These are phyloP conservation scores for Panurus biarmicus DNA, from an alignment of 2,113 vertebrate species.

Conservation along the genomic window DNA sequence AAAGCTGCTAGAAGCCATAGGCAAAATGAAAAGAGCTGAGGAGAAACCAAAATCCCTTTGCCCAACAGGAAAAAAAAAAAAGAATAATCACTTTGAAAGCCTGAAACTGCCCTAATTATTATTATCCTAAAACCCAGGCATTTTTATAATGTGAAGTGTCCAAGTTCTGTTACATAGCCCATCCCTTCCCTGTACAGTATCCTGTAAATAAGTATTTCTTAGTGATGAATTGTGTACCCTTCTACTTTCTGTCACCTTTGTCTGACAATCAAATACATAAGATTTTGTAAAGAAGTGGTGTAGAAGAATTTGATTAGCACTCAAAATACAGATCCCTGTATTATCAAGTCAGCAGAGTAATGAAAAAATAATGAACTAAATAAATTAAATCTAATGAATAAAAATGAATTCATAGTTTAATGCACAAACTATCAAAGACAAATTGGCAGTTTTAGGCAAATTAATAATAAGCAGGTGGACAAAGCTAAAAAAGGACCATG, in stretches of 20 bases:
- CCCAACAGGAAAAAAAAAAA: neutral
- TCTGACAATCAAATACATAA: neutral
- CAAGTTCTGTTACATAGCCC: neutral
- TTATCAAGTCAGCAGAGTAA: neutral
- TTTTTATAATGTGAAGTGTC: neutral
- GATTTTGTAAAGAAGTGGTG: neutral
- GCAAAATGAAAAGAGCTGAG: neutral
- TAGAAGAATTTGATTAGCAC: neutral
- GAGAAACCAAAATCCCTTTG: neutral
- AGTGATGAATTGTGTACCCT: neutral
- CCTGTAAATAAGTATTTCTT: neutral
- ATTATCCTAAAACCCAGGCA: neutral
- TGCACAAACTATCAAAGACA: neutral
- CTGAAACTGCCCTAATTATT: neutral
- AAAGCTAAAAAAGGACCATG: neutral
- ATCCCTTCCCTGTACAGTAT: neutral
- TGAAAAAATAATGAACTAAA: neutral
- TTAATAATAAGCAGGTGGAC: neutral
- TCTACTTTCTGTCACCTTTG: neutral
- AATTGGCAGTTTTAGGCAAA: neutral
- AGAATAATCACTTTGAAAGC: neutral
- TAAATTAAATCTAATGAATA: neutral
- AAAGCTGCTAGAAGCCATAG: neutral
- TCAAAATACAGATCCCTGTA: neutral
- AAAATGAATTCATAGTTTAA: neutral